phyloP scores from a whole-genome alignment of 2,113 vertebrate genomes.

The Salvelinus namaycush region DNA sequence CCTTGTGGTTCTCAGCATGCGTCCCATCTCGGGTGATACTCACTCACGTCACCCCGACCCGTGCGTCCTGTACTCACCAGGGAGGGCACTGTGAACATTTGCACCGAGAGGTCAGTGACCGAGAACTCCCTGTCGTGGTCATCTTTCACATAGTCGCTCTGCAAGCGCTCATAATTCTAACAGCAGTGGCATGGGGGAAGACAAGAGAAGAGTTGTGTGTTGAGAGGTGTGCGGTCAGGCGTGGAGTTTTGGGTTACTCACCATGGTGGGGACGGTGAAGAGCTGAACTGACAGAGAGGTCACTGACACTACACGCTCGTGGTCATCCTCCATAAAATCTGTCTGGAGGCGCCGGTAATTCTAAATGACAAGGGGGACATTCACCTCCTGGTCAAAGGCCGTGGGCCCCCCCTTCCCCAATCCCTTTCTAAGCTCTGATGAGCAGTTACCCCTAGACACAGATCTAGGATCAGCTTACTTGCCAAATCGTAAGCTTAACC shows the following conservation, averaged over 20 bases:
- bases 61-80: conserved; percentile 85
- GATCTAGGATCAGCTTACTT: neutral
- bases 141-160: conserved; percentile 95
- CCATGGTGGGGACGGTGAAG: conserved; percentile 98
- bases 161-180: conserved; percentile 96
- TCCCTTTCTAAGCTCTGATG: neutral
- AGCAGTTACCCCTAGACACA: neutral
- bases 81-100: conserved; percentile 97
- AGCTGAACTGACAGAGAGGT: conserved; percentile 98
- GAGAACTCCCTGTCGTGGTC: conserved; percentile 97
- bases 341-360: conserved; percentile 99
- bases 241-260: conserved; percentile 86
- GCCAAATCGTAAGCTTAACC: neutral
- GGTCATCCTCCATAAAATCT: conserved; percentile 99
- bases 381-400: conserved; percentile 83
- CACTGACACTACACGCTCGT: conserved; percentile 97
- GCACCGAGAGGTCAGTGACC: conserved; percentile 95
- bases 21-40: neutral
- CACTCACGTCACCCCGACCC: neutral
- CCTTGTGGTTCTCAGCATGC: neutral
- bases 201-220: conserved; percentile 69
- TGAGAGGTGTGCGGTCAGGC: conserved; percentile 64
- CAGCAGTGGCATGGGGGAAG: conserved; percentile 57
- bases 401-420: neutral
- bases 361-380: conserved; percentile 89